A percentile compares a stretch with the other conserved stretches of the same genome.
Conservation (phyloP, 1,140 invertebrate genomes). For the Luehdorfia chinensis region DNA sequence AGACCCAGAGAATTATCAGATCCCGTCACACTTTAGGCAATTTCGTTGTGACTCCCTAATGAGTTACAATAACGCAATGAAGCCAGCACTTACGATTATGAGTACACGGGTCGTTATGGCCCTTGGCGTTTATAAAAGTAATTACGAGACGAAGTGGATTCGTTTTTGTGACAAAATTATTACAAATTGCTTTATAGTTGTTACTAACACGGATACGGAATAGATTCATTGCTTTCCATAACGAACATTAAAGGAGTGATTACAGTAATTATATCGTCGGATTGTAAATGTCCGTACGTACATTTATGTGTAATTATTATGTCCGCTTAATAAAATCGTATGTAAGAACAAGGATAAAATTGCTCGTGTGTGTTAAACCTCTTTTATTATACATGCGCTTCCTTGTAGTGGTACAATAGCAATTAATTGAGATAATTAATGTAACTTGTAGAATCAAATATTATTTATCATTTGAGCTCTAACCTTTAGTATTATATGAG, state of each 20-base stretch:
- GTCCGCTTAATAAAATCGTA: constrained; percentile 15
- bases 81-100: constrained; percentile 49
- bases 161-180: constrained; percentile 41
- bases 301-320: constrained; percentile 11
- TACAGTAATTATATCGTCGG: constrained; percentile 11
- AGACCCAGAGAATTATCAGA: constrained; percentile 60
- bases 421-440: constrained; percentile 17
- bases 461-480: neutral
- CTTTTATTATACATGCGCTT: constrained; percentile 11
- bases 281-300: constrained; percentile 1
- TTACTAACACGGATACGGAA: constrained; percentile 15
- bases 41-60: constrained; percentile 56
- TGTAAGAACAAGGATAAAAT: constrained; percentile 17
- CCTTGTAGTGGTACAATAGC: constrained; percentile 14
- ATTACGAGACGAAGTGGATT: constrained; percentile 54
- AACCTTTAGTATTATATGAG: too few species aligned
- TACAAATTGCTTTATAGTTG: constrained; percentile 13
- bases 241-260: constrained; percentile 9
- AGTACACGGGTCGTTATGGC: constrained; percentile 47
- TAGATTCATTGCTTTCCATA: constrained; percentile 15
- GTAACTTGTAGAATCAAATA: neutral
- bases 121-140: constrained; percentile 51
- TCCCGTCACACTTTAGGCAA: constrained; percentile 67
- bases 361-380: constrained; percentile 13
- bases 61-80: constrained; percentile 61